Evolutionary conservation across 2,888 invertebrate species (phyloP).

Genomic region (Troilus luridus): DNA sequence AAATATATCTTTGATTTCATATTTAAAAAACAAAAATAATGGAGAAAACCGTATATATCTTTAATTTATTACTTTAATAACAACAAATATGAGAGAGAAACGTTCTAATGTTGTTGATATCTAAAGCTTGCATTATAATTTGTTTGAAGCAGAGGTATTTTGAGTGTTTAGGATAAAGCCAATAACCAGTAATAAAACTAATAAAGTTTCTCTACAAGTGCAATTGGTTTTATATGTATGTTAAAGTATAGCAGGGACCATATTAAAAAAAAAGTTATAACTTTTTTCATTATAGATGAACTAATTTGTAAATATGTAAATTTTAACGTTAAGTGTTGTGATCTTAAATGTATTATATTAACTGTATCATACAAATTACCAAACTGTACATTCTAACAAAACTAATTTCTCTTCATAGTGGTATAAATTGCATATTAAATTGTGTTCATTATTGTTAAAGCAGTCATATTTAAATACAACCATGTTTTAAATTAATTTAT

Average conservation of each 20-base stretch:
- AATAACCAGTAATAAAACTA: background rate
- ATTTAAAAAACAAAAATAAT: background rate
- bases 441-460: constrained; percentile 59
- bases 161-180: background rate
- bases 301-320: constrained; percentile 56
- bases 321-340: constrained; percentile 50
- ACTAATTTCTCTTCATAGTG: constrained; percentile 56
- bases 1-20: background rate
- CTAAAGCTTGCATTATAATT: background rate
- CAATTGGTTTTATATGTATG: constrained; percentile 54
- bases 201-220: constrained; percentile 48
- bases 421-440: constrained; percentile 55
- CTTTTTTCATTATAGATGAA: constrained; percentile 45
- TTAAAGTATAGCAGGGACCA: constrained; percentile 56
- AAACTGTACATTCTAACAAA: constrained; percentile 53
- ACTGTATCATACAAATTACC: constrained; percentile 57
- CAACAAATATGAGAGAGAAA: background rate
- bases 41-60: background rate
- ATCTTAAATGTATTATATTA: constrained; percentile 49
- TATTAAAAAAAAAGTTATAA: constrained; percentile 43
- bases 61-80: background rate
- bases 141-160: constrained; percentile 21
- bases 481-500: constrained; percentile 54
- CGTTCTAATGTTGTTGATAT: background rate
- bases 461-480: constrained; percentile 58